A percentile compares a stretch with the other conserved stretches of the same genome.
Evolutionary conservation across 2,888 invertebrate genomes (phyloP).

Genomic region (Ichneumon xanthorius): DNA sequence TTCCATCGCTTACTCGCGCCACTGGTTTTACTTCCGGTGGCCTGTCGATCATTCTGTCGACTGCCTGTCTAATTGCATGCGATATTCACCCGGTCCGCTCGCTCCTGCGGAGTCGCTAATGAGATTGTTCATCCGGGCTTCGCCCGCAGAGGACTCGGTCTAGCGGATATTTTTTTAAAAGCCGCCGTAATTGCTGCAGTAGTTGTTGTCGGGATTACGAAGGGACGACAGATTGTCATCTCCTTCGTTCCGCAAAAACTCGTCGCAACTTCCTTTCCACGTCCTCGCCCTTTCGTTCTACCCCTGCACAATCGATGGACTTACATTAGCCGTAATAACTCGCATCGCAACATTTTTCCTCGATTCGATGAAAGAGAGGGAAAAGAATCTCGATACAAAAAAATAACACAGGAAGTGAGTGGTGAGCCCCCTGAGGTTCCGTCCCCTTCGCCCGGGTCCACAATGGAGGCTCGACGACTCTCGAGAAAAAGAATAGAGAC

Average conservation of each 20-base stretch:
- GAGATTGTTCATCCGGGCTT: constrained; percentile 23
- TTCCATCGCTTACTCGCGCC: not conserved
- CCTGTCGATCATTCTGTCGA: constrained; percentile 26
- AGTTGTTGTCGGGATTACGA: not conserved
- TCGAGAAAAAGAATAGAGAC: constrained; percentile 26
- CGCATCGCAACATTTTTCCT: not conserved
- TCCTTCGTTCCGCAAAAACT: not conserved
- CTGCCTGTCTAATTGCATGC: constrained; percentile 20
- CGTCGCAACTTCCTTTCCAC: not conserved
- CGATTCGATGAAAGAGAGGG: constrained; percentile 4
- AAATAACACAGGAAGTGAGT: not conserved
- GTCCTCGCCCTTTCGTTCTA: no score
- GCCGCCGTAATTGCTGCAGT: constrained; percentile 12
- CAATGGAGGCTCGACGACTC: constrained; percentile 21
- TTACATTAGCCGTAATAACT: constrained; percentile 9
- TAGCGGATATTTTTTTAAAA: not conserved
- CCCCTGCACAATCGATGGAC: not conserved
- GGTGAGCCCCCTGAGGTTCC: not conserved
- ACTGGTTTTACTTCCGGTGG: not conserved
- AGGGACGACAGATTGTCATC: not conserved
- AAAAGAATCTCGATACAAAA: constrained; percentile 10
- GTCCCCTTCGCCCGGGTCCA: not conserved
- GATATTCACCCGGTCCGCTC: not conserved
- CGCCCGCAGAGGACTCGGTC: not conserved
- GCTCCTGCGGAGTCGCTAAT: constrained; percentile 26